Conservation (phyloP, 2,797 vertebrate species). For the Meda fulgida region DNA sequence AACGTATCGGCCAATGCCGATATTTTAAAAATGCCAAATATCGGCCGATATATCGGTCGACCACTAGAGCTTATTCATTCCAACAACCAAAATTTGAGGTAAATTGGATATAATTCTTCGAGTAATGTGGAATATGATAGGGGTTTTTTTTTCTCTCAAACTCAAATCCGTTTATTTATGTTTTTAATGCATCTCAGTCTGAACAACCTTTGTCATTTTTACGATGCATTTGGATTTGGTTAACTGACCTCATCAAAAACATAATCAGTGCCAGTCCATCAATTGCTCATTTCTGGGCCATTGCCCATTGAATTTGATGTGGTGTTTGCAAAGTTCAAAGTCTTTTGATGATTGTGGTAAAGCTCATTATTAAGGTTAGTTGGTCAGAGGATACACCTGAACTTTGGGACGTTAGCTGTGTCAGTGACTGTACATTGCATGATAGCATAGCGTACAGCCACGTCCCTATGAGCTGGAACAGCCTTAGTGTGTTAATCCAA, state of each 20-base stretch:
- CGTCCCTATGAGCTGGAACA: conserved; percentile 32
- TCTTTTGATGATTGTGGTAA: background rate
- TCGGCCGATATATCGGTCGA: too few relatives aligned
- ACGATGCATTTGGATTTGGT: background rate
- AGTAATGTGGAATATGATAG: background rate
- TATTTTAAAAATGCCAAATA: too few relatives aligned
- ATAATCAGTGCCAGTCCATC: background rate
- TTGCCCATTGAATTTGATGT: background rate
- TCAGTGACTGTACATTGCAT: background rate
- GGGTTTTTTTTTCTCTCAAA: background rate
- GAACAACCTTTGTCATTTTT: background rate
- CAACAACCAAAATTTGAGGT: background rate
- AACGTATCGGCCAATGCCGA: too few relatives aligned
- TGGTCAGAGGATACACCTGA: conserved; percentile 20
- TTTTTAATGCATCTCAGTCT: too few relatives aligned
- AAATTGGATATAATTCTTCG: background rate
- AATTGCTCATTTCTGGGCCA: background rate
- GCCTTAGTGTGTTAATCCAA: conserved; percentile 64
- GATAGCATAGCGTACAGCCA: conserved; percentile 5
- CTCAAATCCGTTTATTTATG: background rate
- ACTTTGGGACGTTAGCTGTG: background rate
- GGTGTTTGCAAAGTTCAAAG: conserved; percentile 1
- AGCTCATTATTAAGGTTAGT: background rate
- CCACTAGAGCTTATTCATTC: background rate
- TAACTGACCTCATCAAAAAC: background rate